Evolutionary conservation across 2,797 vertebrate species (phyloP).

Genomic region (Tangara arthus): DNA sequence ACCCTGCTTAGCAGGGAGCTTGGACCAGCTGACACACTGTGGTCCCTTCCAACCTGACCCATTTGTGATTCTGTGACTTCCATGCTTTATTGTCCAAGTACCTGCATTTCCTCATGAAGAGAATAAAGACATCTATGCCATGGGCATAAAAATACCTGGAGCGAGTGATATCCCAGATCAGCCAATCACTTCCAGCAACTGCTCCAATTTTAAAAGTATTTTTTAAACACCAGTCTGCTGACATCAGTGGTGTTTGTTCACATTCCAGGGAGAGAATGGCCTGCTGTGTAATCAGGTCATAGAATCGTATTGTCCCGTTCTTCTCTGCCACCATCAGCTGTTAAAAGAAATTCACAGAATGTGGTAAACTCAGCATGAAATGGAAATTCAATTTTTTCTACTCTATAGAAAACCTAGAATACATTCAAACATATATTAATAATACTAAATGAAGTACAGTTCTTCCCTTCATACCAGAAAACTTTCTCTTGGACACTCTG

Average conservation of each 20-base stretch:
- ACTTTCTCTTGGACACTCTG: not conserved
- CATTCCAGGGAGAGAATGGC: slow-evolving; percentile 94
- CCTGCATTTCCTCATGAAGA: not conserved
- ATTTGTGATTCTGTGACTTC: not conserved
- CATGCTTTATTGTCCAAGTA: not conserved
- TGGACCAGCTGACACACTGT: not conserved
- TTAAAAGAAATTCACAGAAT: not conserved
- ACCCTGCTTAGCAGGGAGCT: not conserved
- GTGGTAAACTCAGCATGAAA: not conserved
- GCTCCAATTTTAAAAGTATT: slow-evolving; percentile 94
- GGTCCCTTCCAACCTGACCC: not conserved
- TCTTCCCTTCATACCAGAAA: not conserved
- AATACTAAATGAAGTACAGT: not conserved
- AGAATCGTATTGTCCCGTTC: slow-evolving; percentile 92
- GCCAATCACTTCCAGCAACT: slow-evolving; percentile 91
- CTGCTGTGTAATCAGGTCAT: slow-evolving; percentile 90
- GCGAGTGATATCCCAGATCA: slow-evolving; percentile 94
- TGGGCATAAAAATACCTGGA: slow-evolving; percentile 82
- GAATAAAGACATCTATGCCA: not conserved
- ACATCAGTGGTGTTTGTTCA: slow-evolving; percentile 88
- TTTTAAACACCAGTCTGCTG: slow-evolving; percentile 94
- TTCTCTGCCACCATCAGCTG: slow-evolving; percentile 98
- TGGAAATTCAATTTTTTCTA: not conserved
- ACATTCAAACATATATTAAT: not conserved
- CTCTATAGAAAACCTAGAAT: not conserved